Evolutionary conservation across 2,888 invertebrate genomes (phyloP).

Genomic region (Scelioninae gen. 1): DNA sequence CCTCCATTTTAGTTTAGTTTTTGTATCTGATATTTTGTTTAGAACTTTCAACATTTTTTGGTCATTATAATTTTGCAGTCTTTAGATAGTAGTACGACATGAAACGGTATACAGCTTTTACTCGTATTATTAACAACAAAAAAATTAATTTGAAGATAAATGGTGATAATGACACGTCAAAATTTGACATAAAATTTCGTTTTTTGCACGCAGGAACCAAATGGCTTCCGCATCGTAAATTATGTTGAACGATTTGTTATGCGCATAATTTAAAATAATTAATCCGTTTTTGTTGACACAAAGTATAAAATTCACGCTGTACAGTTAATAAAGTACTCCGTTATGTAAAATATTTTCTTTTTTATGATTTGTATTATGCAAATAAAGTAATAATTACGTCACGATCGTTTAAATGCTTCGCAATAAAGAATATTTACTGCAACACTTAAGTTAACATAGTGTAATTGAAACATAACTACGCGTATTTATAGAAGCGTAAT

Average conservation of each 20-base stretch:
- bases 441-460: constrained; percentile 23
- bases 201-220: background rate
- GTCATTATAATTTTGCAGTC: too few relatives aligned
- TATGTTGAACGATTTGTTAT: background rate
- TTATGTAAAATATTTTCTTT: constrained; percentile 26
- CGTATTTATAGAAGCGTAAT: constrained; percentile 21
- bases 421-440: constrained; percentile 39
- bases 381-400: constrained; percentile 42
- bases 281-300: constrained; percentile 2
- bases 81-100: too few relatives aligned
- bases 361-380: constrained; percentile 37
- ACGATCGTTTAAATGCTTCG: constrained; percentile 35
- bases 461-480: constrained; percentile 24
- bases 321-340: constrained; percentile 34
- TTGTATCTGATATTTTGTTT: too few relatives aligned
- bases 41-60: too few relatives aligned
- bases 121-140: too few relatives aligned
- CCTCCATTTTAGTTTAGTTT: too few relatives aligned
- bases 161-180: too few relatives aligned
- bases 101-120: too few relatives aligned
- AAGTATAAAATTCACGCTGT: background rate
- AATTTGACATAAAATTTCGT: too few relatives aligned
- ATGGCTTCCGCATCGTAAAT: background rate
- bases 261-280: background rate
- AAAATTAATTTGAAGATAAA: too few relatives aligned